Evolutionary conservation across 2,888 invertebrate genomes (phyloP), one percentile per base, ranked within the genome.

Genomic region (Coecobrya sp.): DNA sequence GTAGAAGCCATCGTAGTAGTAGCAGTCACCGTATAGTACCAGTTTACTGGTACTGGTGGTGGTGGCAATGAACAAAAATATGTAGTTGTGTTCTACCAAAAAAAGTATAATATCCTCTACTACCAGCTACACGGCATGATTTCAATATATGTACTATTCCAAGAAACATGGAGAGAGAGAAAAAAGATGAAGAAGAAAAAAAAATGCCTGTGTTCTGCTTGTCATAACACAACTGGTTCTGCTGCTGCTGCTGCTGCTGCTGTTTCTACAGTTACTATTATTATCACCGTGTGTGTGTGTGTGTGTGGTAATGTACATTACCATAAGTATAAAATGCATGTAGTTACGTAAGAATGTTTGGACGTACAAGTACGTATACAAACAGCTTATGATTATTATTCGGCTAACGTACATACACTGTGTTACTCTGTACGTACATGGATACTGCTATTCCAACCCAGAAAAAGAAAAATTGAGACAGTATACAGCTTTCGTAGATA

Each of bases 21-120:
- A 55, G 16, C 27, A n/a, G 49, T n/a, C n/a, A n/a, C n/a, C n/a
- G n/a, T n/a, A n/a, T 27, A 52, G 59, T 42, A 42, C n/a, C n/a
- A 22, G 25, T 22, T 25, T 11, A 42, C 70, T 36, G n/a, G 22
- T 65, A 8, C 13, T 65, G 25, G 25, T 65, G 25, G 65, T 65
- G 65, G 84, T 89, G 84, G 84, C 89, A 89, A 89, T 89, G 89
- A 90, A 55, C 16, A 90, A 70, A 76, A 55, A 55, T 86, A 36
- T 86, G 70, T 86, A 25, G 42, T 70, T 42, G 42, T 70, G 42
- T 42, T 70, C 42, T 10, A 65, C 25, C 8, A 25, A 59, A 65
- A 65, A 22, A 42, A 25, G 73, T 73, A 36, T 3, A 55, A 36
- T 42, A 19, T 36, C 42, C 3, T 36, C 36, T 36, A 10, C 36